phyloP scores from a whole-genome alignment of 2,888 invertebrate species.

The Sarcophaga caerulescens region DNA sequence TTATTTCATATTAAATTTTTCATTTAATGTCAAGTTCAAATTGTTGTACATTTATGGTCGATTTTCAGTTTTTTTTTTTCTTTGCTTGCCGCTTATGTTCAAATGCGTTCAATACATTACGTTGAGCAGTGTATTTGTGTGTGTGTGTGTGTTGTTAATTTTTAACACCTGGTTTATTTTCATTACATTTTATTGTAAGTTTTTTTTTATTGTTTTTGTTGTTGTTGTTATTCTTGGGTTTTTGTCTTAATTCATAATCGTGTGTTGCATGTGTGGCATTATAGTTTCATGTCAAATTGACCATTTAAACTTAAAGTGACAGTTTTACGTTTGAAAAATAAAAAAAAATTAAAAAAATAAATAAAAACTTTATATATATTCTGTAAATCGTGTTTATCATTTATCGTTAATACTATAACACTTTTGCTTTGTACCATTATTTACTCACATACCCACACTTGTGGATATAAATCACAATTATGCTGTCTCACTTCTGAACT shows the following conservation, averaged over 20 bases:
- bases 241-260: neutral
- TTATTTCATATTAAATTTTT: neutral
- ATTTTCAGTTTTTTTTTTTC: neutral
- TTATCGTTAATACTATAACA: neutral
- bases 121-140: neutral
- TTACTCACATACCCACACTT: neutral
- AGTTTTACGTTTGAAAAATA: slow-evolving; percentile 41
- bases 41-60: slow-evolving; percentile 25
- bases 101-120: neutral
- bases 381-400: neutral
- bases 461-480: neutral
- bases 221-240: neutral
- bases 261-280: slow-evolving; percentile 54
- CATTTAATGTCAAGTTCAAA: slow-evolving; percentile 58
- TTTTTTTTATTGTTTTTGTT: neutral
- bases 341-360: neutral
- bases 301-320: slow-evolving; percentile 60
- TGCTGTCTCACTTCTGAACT: neutral
- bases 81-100: neutral
- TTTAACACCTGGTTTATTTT: slow-evolving; percentile 52
- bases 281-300: slow-evolving; percentile 54
- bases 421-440: slow-evolving; percentile 6
- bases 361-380: neutral
- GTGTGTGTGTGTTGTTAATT: neutral
- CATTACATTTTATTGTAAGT: neutral